Conservation (phyloP, 2,888 invertebrate species). For the Lochmaea capreae region DNA sequence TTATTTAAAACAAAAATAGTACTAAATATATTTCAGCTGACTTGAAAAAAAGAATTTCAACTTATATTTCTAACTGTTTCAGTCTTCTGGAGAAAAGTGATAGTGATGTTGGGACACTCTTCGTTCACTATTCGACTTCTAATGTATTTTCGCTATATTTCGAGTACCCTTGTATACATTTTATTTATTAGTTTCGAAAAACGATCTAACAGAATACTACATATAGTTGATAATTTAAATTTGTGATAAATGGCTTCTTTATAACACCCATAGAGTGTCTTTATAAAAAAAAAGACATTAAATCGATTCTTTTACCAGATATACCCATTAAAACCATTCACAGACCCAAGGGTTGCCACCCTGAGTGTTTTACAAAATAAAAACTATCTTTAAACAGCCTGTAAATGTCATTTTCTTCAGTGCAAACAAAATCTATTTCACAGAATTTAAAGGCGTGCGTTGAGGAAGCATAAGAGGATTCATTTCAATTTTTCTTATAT, state of each 20-base stretch:
- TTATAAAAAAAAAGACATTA: conserved; percentile 42
- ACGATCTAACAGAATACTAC: background rate
- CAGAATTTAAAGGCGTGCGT: conserved; percentile 21
- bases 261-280: conserved; percentile 28
- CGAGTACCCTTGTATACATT: too few species aligned
- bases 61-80: too few species aligned
- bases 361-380: conserved; percentile 40
- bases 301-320: conserved; percentile 48
- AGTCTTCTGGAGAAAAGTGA: too few species aligned
- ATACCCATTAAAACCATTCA: conserved; percentile 48
- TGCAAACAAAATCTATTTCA: conserved; percentile 39
- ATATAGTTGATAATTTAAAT: background rate
- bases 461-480: background rate
- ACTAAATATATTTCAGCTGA: too few species aligned
- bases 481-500: background rate
- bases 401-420: conserved; percentile 51
- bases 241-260: conserved; percentile 7
- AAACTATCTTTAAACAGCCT: conserved; percentile 43
- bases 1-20: background rate
- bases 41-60: too few species aligned
- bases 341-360: conserved; percentile 47
- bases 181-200: background rate
- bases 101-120: too few species aligned
- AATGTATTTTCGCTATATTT: too few species aligned
- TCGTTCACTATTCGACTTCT: too few species aligned